A percentile compares a stretch with the other conserved stretches of the same genome.
phyloP scores from a whole-genome alignment of 2,113 vertebrate genomes.

The Indri indri region DNA sequence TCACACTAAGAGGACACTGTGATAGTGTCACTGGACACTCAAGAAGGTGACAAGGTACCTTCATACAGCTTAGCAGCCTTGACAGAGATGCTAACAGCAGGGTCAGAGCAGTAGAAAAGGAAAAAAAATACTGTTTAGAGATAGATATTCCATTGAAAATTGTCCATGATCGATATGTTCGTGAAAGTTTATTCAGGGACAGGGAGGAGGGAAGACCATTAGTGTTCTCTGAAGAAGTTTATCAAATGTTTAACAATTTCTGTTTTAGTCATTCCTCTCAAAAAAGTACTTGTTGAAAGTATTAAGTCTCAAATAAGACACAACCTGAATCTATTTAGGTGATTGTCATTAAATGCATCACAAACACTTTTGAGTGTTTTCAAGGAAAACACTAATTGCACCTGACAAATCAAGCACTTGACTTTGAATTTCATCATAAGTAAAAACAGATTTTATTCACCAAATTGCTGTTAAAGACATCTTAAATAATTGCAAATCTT shows the following conservation, averaged over 20 bases:
- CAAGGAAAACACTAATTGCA: neutral
- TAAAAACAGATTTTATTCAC: neutral
- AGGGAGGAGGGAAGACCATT: neutral
- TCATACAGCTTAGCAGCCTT: neutral
- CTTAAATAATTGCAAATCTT: neutral
- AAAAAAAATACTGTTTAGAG: neutral
- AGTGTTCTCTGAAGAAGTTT: neutral
- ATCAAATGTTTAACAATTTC: neutral
- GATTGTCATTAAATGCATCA: slow-evolving; percentile 1
- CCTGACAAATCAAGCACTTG: neutral
- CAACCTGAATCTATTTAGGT: neutral
- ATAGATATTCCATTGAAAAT: neutral
- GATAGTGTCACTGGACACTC: fast-evolving
- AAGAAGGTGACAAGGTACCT: neutral
- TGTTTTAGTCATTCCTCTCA: neutral
- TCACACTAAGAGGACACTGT: no score
- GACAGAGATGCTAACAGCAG: neutral
- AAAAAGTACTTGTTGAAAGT: neutral
- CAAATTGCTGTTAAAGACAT: neutral
- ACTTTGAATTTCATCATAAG: neutral
- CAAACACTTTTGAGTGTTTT: neutral
- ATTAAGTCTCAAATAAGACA: neutral
- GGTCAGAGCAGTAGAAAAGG: neutral
- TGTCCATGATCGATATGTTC: neutral
- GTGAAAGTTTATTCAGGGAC: neutral